Evolutionary conservation across 2,113 vertebrate genomes (phyloP).

Genomic region (Hoplias malabaricus): DNA sequence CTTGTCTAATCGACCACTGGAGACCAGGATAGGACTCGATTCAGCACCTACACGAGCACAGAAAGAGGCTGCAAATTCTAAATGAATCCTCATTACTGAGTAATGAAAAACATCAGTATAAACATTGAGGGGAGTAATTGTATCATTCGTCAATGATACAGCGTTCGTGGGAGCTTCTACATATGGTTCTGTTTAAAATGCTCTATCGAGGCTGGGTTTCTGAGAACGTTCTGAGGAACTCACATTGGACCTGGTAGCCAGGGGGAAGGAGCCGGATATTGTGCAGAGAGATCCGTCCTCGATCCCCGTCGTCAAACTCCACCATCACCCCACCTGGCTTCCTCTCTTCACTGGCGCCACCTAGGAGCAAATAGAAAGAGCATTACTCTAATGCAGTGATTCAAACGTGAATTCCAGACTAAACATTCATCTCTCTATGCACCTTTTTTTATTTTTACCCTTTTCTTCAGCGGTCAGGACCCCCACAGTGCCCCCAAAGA

Average conservation of each 20-base stretch:
- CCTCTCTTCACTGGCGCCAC: conserved; percentile 79
- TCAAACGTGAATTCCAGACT: too few species aligned
- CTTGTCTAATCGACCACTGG: conserved; percentile 70
- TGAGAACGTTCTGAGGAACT: conserved; percentile 55
- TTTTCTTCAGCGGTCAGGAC: too few species aligned
- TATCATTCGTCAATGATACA: background rate
- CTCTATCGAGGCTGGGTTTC: background rate
- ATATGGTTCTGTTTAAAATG: background rate
- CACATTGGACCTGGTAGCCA: conserved; percentile 93
- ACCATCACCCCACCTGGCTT: conserved; percentile 86
- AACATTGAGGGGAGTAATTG: background rate
- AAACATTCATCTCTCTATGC: too few species aligned
- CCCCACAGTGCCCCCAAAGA: too few species aligned
- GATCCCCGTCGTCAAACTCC: conserved; percentile 94
- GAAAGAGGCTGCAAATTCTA: background rate
- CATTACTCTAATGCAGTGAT: too few species aligned
- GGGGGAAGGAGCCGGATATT: conserved; percentile 93
- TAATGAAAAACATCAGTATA: background rate
- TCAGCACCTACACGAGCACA: conserved; percentile 76
- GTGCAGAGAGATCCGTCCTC: conserved; percentile 86
- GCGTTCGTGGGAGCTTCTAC: background rate
- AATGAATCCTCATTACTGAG: background rate
- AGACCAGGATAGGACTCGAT: conserved; percentile 76
- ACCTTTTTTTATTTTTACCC: too few species aligned
- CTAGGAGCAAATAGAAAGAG: conserved; percentile 46